A percentile compares a stretch with the other conserved stretches of the same genome.
phyloP scores from a whole-genome alignment of 1,140 invertebrate genomes.

The Metaphire vulgaris region DNA sequence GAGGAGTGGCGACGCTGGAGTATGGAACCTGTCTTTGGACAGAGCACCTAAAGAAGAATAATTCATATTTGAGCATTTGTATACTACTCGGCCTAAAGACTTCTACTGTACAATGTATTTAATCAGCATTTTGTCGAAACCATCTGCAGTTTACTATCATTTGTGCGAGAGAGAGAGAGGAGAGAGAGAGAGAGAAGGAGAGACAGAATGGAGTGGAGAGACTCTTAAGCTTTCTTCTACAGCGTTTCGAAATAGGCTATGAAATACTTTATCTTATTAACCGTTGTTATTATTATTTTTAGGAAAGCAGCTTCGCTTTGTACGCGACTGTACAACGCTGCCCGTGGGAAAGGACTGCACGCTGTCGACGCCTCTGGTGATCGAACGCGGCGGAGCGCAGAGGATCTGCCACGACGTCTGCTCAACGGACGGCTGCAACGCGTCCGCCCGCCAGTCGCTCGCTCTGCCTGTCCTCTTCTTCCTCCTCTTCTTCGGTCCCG shows the following conservation, averaged over 20 bases:
- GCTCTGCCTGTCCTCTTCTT: background rate
- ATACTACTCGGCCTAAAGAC: no score
- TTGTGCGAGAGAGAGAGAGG: no score
- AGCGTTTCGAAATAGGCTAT: background rate
- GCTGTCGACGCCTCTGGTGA: background rate
- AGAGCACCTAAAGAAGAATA: no score
- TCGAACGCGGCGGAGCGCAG: background rate
- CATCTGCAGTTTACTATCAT: no score
- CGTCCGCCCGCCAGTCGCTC: background rate
- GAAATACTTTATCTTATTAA: no score
- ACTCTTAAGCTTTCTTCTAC: background rate
- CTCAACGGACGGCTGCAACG: background rate
- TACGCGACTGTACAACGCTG: background rate
- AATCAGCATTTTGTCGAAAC: no score
- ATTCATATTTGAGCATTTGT: no score
- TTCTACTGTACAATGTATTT: no score
- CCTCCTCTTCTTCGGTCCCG: background rate
- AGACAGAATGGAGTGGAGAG: background rate
- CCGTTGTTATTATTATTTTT: background rate
- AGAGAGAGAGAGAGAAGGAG: no score
- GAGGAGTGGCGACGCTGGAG: no score
- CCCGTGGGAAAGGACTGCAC: background rate
- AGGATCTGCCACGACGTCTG: background rate
- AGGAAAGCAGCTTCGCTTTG: background rate
- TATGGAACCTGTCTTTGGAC: no score